Percentiles rank a stretch among this genome's conserved stretches.
These are phyloP conservation scores for Blomia tropicalis DNA, from an alignment of 2,888 invertebrate genomes.

Conservation along the genomic window DNA sequence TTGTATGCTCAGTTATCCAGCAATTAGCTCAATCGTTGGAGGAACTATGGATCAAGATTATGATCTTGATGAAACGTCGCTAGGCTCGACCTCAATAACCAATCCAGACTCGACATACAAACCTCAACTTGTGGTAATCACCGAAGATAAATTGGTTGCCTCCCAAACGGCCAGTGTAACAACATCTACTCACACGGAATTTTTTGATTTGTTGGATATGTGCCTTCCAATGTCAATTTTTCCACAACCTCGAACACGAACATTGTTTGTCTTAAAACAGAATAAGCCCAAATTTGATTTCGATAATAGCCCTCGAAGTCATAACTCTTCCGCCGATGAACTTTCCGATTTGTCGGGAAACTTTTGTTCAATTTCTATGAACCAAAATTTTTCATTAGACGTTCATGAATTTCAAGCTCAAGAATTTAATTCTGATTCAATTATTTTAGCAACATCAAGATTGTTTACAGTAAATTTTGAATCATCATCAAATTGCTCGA, in stretches of 20 bases:
- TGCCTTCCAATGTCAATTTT: not conserved
- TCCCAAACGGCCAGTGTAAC: not conserved
- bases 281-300: conserved; percentile 1
- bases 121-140: not conserved
- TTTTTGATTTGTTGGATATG: not conserved
- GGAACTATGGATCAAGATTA: not conserved
- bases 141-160: not conserved
- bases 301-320: not conserved
- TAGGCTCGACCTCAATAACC: not conserved
- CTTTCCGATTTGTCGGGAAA: not conserved
- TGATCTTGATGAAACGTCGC: not conserved
- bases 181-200: not conserved
- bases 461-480: not conserved
- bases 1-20: not conserved
- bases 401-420: not conserved
- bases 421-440: not conserved
- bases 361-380: not conserved
- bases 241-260: not conserved
- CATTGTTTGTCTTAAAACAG: not conserved
- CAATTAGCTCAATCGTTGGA: no score
- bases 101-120: not conserved
- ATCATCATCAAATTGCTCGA: not conserved
- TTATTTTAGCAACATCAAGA: not conserved
- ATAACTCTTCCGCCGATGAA: not conserved
- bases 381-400: not conserved